Evolutionary conservation across 2,113 vertebrate genomes (phyloP).

Genomic region (Hucho hucho): DNA sequence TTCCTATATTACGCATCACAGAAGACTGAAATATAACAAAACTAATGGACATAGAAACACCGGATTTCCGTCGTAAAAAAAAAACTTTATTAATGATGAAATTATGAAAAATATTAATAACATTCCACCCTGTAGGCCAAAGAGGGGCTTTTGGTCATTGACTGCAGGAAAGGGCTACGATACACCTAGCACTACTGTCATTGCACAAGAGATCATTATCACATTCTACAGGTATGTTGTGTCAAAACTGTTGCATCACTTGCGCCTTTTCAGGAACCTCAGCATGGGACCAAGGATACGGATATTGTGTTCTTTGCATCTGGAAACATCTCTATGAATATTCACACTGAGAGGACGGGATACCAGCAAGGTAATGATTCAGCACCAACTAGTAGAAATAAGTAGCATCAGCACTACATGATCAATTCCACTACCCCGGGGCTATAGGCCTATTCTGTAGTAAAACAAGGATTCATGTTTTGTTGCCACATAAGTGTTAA

Average conservation of each 20-base stretch:
- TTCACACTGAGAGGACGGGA: slow-evolving; percentile 51
- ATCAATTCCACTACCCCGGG: too few species aligned
- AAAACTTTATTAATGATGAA: too few species aligned
- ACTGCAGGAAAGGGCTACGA: too few species aligned
- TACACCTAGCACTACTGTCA: neutral
- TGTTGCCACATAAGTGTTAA: neutral
- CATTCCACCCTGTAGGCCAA: too few species aligned
- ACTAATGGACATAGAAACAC: too few species aligned
- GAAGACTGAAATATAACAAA: too few species aligned
- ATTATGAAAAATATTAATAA: too few species aligned
- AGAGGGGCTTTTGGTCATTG: too few species aligned
- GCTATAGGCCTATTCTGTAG: neutral
- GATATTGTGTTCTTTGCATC: slow-evolving; percentile 55
- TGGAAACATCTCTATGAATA: slow-evolving; percentile 61
- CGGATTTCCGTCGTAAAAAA: too few species aligned
- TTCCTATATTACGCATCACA: too few species aligned
- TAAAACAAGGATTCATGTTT: neutral
- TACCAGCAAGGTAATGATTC: slow-evolving; percentile 63
- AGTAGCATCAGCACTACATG: too few species aligned
- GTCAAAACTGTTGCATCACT: neutral
- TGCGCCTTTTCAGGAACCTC: slow-evolving; percentile 55
- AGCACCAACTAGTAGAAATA: neutral
- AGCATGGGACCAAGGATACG: slow-evolving; percentile 56
- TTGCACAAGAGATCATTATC: neutral
- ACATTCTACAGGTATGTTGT: neutral